These are phyloP conservation scores for Reinhardtius hippoglossoides DNA, from an alignment of 2,113 vertebrate species.

Conservation along the genomic window DNA sequence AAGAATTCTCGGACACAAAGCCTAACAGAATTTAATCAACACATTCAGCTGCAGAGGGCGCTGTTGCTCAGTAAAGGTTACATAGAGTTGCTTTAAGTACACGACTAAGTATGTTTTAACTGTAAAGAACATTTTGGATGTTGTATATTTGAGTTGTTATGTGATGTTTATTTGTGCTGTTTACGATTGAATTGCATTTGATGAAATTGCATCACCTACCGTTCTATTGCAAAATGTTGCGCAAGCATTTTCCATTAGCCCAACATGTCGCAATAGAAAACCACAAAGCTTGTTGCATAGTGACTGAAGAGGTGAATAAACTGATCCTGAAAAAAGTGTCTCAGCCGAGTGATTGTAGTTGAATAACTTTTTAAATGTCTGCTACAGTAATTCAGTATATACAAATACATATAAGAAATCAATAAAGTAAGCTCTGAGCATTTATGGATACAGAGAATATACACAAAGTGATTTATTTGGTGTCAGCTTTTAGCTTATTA, in stretches of 20 bases:
- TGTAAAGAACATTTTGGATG: background rate
- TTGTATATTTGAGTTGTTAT: background rate
- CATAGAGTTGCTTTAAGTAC: no score
- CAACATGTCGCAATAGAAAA: background rate
- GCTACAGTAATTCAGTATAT: background rate
- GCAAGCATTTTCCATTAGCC: background rate
- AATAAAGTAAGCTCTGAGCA: background rate
- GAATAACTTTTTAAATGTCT: background rate
- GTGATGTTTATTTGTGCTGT: no score
- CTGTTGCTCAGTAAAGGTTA: background rate
- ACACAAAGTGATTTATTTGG: constrained; percentile 80
- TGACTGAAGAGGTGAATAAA: background rate
- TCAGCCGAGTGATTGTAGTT: background rate
- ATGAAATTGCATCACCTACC: background rate
- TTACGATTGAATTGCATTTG: background rate
- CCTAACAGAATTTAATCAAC: background rate
- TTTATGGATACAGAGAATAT: constrained; percentile 10
- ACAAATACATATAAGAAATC: background rate
- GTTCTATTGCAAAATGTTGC: background rate
- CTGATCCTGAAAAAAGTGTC: background rate
- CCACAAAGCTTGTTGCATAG: background rate
- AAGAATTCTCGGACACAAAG: background rate
- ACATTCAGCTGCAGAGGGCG: background rate
- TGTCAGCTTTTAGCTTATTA: constrained; percentile 72
- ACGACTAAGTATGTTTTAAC: no score